Percentiles rank a stretch among this genome's conserved stretches.
Conservation (phyloP, 2,888 invertebrate genomes). For the Dione vanillae region DNA sequence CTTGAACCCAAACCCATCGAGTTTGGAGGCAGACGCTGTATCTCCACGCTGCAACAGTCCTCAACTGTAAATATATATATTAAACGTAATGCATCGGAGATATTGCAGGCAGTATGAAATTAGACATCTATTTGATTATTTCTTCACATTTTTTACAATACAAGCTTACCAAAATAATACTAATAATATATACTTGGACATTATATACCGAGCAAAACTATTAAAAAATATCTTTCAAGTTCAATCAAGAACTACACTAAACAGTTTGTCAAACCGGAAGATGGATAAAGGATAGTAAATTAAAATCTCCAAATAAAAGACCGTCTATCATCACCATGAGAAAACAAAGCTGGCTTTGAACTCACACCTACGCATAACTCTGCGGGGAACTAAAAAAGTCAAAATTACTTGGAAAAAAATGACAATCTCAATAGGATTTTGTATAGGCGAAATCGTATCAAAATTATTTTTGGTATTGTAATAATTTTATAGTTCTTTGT, state of each 20-base stretch:
- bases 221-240: neutral
- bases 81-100: too few relatives aligned
- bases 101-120: too few relatives aligned
- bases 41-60: too few relatives aligned
- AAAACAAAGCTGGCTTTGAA: constrained; percentile 59
- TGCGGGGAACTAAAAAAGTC: constrained; percentile 49
- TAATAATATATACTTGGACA: too few relatives aligned
- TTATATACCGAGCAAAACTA: too few relatives aligned
- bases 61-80: too few relatives aligned
- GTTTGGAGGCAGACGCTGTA: too few relatives aligned
- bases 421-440: constrained; percentile 5
- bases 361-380: constrained; percentile 56
- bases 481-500: constrained; percentile 38
- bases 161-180: too few relatives aligned
- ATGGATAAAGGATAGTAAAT: constrained; percentile 56
- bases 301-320: constrained; percentile 55
- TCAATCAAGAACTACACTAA: neutral
- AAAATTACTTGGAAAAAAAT: neutral
- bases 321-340: constrained; percentile 58
- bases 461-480: constrained; percentile 4
- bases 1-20: too few relatives aligned
- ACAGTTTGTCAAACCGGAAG: constrained; percentile 55
- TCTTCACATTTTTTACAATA: too few relatives aligned
- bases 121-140: too few relatives aligned
- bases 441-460: constrained; percentile 18